phyloP scores from a whole-genome alignment of 2,888 invertebrate genomes.

The Amiota communis region DNA sequence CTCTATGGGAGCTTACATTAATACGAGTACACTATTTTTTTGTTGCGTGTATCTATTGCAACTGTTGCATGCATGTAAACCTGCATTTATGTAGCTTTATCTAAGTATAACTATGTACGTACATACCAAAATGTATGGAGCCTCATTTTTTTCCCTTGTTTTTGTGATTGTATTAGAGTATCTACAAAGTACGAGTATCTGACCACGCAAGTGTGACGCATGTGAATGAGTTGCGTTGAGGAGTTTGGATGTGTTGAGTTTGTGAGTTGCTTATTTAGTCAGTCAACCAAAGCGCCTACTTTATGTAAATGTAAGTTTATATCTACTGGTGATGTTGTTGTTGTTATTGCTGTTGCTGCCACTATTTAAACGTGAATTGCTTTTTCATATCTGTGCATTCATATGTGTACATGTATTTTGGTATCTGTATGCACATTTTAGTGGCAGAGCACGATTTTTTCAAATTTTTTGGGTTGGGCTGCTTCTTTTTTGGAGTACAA shows the following conservation, averaged over 20 bases:
- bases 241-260: conserved; percentile 27
- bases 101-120: too few relatives aligned
- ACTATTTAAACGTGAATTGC: neutral
- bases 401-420: too few relatives aligned
- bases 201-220: conserved; percentile 61
- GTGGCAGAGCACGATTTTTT: conserved; percentile 31
- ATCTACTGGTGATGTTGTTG: neutral
- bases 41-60: conserved; percentile 3
- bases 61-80: conserved; percentile 36
- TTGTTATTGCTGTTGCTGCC: conserved; percentile 22
- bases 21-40: too few relatives aligned
- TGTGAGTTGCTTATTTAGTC: conserved; percentile 46
- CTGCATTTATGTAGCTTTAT: neutral
- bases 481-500: conserved; percentile 40
- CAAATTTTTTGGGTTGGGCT: conserved; percentile 42
- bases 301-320: conserved; percentile 55
- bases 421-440: neutral
- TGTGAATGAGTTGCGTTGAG: conserved; percentile 37
- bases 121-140: too few relatives aligned
- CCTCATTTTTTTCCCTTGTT: neutral
- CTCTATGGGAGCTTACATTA: too few relatives aligned
- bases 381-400: too few relatives aligned
- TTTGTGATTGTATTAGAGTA: conserved; percentile 7
- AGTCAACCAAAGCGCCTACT: conserved; percentile 58
- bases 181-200: conserved; percentile 46